Evolutionary conservation across 1,140 invertebrate genomes (phyloP), one percentile per base, ranked within the genome.

Genomic region (Galleria mellonella): DNA sequence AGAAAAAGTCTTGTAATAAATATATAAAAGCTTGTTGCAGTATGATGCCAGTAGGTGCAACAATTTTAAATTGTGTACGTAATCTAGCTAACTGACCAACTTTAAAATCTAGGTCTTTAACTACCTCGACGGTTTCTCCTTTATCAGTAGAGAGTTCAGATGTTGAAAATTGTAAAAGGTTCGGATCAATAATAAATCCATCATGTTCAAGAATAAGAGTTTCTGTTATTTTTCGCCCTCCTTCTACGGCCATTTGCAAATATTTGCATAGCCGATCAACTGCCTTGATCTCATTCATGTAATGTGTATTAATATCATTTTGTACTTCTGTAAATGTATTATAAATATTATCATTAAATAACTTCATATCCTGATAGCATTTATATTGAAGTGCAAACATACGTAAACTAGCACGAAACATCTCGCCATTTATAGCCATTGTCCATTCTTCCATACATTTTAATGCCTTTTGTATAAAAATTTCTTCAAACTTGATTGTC

Each of bases 241-340:
- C 69, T 74, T 91, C 89, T 31, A 90, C 85, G 1, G 90, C 89
- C 53, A 81, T 73, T 52, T 82, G 74, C 30, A 91, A 74, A 35
- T 89, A 81, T 35, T 86, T 82, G 43, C 87, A 87, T 32, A 88
- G 70, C 10, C 85, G 70, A 50, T 88, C 77, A 4, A 91, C 85
- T 51, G 86, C 87, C 52, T 86, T 72, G 11, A 90, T 79, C 62
- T 91, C 89, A 27, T 76, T 79, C 27, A 75, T 38, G 51, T 90
- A 90, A 57, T 87, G 79, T n/a, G 66, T 62, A 43, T 85, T 52
- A n/a, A 90, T 87, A 28, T 72, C 32, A 9, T 86, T 62, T 55
- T 85, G 77, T 23, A 89, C 60, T 2, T 70, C 62, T 27, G 63
- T 72, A 44, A 89, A 89, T 0, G 69, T 52, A 43, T 66, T 71